Percentiles rank a stretch among this genome's conserved stretches.
phyloP scores from a whole-genome alignment of 1,140 invertebrate species.

The Leptonema lineaticorne region DNA sequence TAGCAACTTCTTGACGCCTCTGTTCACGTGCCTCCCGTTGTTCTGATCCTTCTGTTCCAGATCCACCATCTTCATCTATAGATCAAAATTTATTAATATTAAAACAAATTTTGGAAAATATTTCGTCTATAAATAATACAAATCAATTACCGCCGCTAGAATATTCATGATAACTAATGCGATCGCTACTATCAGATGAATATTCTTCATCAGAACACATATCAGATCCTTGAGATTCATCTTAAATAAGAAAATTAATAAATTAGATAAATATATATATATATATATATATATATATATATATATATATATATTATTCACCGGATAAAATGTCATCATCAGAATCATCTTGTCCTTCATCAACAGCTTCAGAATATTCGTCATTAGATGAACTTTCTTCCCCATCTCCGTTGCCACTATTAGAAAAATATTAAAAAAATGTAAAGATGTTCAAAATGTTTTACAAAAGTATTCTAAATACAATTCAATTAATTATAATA shows the following conservation, averaged over 20 bases:
- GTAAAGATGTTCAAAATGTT: background rate
- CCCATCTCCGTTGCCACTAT: slow-evolving; percentile 10
- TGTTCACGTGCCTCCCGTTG: slow-evolving; percentile 30
- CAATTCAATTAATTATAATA: background rate
- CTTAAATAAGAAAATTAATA: too few relatives aligned
- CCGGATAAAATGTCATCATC: background rate
- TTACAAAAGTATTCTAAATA: background rate
- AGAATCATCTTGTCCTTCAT: slow-evolving; percentile 22
- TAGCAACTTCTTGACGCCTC: slow-evolving; percentile 37
- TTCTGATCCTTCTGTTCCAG: slow-evolving; percentile 36
- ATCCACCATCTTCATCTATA: slow-evolving; percentile 34
- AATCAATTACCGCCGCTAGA: slow-evolving; percentile 30
- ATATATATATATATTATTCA: background rate
- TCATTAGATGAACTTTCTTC: slow-evolving; percentile 20
- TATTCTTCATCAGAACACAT: slow-evolving; percentile 14
- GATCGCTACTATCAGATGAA: slow-evolving; percentile 20
- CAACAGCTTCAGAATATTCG: slow-evolving; percentile 1
- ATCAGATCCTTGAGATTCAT: slow-evolving; percentile 33
- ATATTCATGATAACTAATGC: slow-evolving; percentile 30
- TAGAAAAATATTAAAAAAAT: background rate
- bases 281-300: background rate
- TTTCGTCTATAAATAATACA: background rate
- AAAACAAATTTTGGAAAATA: background rate
- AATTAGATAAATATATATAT: background rate
- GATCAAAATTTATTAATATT: slow-evolving; percentile 1